These are phyloP conservation scores for Pseudoips prasinana DNA, from an alignment of 2,888 invertebrate species.

Conservation along the genomic window DNA sequence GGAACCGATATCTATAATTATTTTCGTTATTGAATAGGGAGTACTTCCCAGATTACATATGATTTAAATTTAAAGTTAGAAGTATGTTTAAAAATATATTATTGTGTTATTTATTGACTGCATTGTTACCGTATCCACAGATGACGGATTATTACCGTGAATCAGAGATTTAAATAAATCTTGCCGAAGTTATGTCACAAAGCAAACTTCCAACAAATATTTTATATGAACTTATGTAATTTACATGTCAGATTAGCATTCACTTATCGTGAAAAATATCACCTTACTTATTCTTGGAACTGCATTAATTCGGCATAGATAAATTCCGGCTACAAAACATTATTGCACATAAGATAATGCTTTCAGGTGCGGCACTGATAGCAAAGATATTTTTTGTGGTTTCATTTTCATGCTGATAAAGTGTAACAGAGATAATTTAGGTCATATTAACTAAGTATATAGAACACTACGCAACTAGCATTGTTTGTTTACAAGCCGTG, in stretches of 20 bases:
- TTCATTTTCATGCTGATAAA: slow-evolving; percentile 20
- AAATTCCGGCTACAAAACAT: slow-evolving; percentile 15
- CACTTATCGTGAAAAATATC: not conserved
- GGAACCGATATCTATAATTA: too few species aligned
- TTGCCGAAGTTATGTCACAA: too few species aligned
- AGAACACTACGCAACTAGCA: slow-evolving; percentile 4
- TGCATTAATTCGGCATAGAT: slow-evolving; percentile 20
- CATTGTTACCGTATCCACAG: too few species aligned
- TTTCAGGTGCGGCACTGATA: slow-evolving; percentile 30
- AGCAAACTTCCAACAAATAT: too few species aligned
- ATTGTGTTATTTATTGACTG: too few species aligned
- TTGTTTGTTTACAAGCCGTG: not conserved
- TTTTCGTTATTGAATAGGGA: too few species aligned
- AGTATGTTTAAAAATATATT: too few species aligned
- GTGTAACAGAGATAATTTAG: slow-evolving; percentile 21
- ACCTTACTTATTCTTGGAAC: slow-evolving; percentile 5
- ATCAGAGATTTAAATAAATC: too few species aligned
- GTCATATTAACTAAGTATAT: slow-evolving; percentile 19
- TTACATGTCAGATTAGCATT: too few species aligned
- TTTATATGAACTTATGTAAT: not conserved
- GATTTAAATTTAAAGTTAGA: too few species aligned
- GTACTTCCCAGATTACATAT: too few species aligned
- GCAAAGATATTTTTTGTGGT: slow-evolving; percentile 26
- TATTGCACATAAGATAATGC: slow-evolving; percentile 27
- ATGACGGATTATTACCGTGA: too few species aligned